These are phyloP conservation scores for Subacronicta megacephala DNA, from an alignment of 2,888 invertebrate genomes.

Conservation along the genomic window DNA sequence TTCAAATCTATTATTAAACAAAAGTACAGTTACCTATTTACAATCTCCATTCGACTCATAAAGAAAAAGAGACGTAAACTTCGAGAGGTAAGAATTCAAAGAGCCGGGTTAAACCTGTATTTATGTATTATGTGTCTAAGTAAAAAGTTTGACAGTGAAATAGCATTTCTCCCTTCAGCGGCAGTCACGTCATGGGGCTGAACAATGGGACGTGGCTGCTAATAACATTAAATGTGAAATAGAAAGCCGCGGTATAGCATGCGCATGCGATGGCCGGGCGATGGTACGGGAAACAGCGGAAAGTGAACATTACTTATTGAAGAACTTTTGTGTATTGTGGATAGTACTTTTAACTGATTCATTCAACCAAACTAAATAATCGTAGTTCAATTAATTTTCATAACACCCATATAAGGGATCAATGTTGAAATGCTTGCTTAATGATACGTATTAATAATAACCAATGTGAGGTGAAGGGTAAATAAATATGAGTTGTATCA, in stretches of 20 bases:
- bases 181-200: constrained; percentile 27
- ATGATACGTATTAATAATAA: too few relatives aligned
- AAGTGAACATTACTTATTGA: neutral
- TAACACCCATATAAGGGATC: too few relatives aligned
- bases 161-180: constrained; percentile 18
- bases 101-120: constrained; percentile 8
- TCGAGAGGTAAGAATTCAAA: constrained; percentile 6
- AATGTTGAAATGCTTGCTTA: too few relatives aligned
- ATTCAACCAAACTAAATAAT: too few relatives aligned
- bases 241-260: constrained; percentile 46
- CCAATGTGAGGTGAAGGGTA: too few relatives aligned
- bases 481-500: too few relatives aligned
- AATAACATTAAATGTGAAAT: constrained; percentile 53
- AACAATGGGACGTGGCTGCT: constrained; percentile 49
- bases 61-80: constrained; percentile 2
- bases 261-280: constrained; percentile 25
- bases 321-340: too few relatives aligned
- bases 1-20: too few relatives aligned
- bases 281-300: constrained; percentile 3
- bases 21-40: too few relatives aligned
- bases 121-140: constrained; percentile 11
- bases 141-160: constrained; percentile 37
- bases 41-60: neutral
- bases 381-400: too few relatives aligned
- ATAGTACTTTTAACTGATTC: too few relatives aligned